These are phyloP conservation scores for Saccostrea cuccullata DNA, from an alignment of 1,140 invertebrate genomes.

Conservation along the genomic window DNA sequence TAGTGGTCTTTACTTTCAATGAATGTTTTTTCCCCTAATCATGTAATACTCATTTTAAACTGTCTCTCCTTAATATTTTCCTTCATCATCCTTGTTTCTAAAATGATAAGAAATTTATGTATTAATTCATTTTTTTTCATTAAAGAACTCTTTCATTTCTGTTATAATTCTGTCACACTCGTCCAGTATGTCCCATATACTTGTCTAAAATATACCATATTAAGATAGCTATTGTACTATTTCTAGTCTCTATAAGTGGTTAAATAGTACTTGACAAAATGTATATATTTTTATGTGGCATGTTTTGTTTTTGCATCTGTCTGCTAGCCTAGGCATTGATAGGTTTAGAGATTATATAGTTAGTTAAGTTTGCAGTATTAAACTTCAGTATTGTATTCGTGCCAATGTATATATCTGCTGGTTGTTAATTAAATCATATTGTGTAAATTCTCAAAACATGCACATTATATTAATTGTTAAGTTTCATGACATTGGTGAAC, in stretches of 20 bases:
- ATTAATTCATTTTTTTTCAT: too few relatives aligned
- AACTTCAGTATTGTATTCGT: slow-evolving; percentile 16
- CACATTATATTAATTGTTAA: neutral
- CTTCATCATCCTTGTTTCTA: neutral
- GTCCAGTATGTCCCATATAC: neutral
- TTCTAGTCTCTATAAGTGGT: slow-evolving; percentile 8
- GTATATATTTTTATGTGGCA: neutral
- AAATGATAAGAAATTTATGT: too few relatives aligned
- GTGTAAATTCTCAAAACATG: neutral
- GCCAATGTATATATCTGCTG: neutral
- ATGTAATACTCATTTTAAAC: slow-evolving; percentile 13
- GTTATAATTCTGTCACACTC: too few relatives aligned
- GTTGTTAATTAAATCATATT: neutral
- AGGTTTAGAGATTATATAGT: neutral
- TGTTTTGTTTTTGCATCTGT: neutral
- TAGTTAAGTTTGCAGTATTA: slow-evolving; percentile 3
- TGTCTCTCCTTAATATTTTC: neutral
- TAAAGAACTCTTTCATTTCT: too few relatives aligned
- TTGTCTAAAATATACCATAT: neutral
- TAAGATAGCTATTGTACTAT: neutral
- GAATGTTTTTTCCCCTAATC: neutral
- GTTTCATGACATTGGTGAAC: neutral
- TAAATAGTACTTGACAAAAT: neutral
- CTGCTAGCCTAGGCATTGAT: neutral
- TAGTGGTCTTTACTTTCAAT: neutral